Conservation (phyloP, 1,140 invertebrate species). For the Conus ventricosus region DNA sequence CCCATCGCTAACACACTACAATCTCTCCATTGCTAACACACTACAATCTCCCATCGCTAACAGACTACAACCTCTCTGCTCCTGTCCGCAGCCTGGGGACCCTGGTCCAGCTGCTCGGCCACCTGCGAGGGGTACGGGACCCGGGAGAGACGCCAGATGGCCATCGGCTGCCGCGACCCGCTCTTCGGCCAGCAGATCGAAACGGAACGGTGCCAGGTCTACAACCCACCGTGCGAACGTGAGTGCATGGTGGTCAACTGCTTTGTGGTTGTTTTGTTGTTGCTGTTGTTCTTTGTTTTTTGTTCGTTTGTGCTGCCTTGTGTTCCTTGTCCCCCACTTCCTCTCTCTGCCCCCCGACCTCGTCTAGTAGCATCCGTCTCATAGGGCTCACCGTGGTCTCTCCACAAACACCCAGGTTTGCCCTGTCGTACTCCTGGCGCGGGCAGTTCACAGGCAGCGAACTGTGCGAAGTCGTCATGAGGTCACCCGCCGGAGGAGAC, state of each 20-base stretch:
- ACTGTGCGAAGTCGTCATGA: too few relatives aligned
- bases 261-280: background rate
- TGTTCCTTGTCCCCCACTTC: background rate
- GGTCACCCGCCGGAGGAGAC: too few relatives aligned
- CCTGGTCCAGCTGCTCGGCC: constrained; percentile 19
- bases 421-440: too few relatives aligned
- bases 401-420: too few relatives aligned
- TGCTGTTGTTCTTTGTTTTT: background rate
- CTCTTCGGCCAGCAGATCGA: background rate
- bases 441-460: too few relatives aligned
- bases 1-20: too few relatives aligned
- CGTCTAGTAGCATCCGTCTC: too few relatives aligned
- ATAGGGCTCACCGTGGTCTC: too few relatives aligned
- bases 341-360: background rate
- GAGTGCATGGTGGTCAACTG: background rate
- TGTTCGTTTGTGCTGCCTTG: background rate
- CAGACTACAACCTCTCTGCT: too few relatives aligned
- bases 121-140: constrained; percentile 14
- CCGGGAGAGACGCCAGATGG: background rate
- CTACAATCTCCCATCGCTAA: too few relatives aligned
- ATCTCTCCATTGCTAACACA: too few relatives aligned
- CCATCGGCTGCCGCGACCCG: background rate
- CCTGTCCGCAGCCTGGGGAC: background rate
- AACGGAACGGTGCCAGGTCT: background rate
- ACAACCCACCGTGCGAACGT: background rate